phyloP scores from a whole-genome alignment of 2,113 vertebrate species.

The Takifugu flavidus region DNA sequence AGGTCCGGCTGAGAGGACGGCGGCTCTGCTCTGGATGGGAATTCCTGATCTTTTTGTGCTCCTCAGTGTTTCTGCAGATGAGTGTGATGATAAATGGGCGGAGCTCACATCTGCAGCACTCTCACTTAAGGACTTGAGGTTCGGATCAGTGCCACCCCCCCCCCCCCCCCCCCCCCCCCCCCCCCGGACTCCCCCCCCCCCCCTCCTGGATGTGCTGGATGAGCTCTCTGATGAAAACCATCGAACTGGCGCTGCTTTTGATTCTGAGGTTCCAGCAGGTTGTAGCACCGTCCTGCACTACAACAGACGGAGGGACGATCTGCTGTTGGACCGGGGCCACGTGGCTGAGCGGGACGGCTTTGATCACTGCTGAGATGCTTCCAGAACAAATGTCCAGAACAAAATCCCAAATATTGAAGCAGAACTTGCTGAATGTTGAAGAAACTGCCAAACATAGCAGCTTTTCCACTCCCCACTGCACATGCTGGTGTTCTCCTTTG shows the following conservation, averaged over 20 bases:
- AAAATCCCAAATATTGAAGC: conserved; percentile 19
- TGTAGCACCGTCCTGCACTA: conserved; percentile 50
- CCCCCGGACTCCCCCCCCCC: conserved; percentile 1
- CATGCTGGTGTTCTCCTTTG: conserved; percentile 17
- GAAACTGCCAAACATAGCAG: conserved; percentile 62
- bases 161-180: not conserved
- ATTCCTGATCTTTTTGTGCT: conserved; percentile 47
- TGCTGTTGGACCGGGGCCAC: conserved; percentile 15
- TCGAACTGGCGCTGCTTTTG: too few relatives aligned
- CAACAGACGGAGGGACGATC: conserved; percentile 32
- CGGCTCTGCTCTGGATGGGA: conserved; percentile 9
- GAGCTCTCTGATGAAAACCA: conserved; percentile 5
- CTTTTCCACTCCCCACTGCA: conserved; percentile 20
- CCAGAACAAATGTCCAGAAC: conserved; percentile 53
- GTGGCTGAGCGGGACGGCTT: conserved; percentile 10
- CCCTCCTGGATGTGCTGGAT: conserved; percentile 5
- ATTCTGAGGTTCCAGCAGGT: not conserved
- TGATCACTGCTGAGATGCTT: conserved; percentile 45
- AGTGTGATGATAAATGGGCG: conserved; percentile 23
- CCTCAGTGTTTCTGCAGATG: conserved; percentile 46
- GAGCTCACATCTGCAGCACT: conserved; percentile 4
- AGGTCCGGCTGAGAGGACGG: not conserved
- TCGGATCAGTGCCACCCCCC: conserved; percentile 46
- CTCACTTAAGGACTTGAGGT: not conserved
- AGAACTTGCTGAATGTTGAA: conserved; percentile 50